Evolutionary conservation across 2,888 invertebrate genomes (phyloP).

Genomic region (Sympetrum striolatum): DNA sequence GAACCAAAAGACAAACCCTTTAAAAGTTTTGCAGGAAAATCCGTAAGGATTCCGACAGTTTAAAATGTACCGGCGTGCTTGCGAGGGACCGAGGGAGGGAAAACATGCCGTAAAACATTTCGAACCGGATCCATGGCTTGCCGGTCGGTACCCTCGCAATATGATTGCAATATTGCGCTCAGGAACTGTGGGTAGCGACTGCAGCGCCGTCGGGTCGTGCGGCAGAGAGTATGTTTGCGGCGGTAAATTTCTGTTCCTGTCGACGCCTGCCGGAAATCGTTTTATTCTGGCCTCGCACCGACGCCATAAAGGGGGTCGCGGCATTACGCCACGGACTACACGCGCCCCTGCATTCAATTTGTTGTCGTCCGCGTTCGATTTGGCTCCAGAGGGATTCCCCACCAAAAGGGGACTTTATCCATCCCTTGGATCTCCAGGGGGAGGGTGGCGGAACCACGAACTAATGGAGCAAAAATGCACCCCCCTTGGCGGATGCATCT

Average conservation of each 20-base stretch:
- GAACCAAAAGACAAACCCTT: no score
- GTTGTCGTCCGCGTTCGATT: neutral
- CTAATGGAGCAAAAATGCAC: conserved; percentile 17
- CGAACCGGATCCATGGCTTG: neutral
- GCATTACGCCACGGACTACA: conserved; percentile 7
- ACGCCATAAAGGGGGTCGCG: conserved; percentile 4
- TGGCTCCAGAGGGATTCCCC: neutral
- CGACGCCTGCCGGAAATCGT: conserved; percentile 30
- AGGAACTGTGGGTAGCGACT: neutral
- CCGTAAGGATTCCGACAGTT: no score
- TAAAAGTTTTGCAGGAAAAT: no score
- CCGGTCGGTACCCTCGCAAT: neutral
- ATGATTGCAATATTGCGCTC: neutral
- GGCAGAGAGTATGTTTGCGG: neutral
- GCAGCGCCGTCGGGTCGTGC: neutral
- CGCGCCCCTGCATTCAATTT: conserved; percentile 11
- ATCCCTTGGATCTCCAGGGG: neutral
- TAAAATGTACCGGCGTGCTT: neutral
- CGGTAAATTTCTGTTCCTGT: conserved; percentile 8
- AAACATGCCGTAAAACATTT: neutral
- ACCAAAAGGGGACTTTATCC: neutral
- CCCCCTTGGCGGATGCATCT: conserved; percentile 5
- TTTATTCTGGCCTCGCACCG: neutral
- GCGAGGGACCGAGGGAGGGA: neutral
- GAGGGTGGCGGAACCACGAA: neutral